phyloP scores from a whole-genome alignment of 2,113 vertebrate genomes.

The Corythaixoides concolor region DNA sequence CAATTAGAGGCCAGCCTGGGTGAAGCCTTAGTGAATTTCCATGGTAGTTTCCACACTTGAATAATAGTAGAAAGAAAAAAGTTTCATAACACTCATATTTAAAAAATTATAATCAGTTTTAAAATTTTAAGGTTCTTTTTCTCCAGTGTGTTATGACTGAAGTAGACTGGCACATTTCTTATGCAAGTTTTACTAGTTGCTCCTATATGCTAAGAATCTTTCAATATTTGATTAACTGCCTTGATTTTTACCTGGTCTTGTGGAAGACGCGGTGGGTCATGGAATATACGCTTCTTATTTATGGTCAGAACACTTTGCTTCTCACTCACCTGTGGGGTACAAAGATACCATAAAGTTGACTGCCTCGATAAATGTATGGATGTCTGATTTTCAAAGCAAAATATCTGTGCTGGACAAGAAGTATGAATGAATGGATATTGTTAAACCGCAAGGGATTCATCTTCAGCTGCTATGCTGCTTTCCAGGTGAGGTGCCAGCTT shows the following conservation, averaged over 20 bases:
- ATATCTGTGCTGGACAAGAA: neutral
- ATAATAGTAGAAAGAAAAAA: neutral
- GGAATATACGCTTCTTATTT: neutral
- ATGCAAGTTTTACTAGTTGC: neutral
- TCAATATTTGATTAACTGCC: neutral
- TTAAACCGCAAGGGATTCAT: neutral
- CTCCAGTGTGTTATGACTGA: neutral
- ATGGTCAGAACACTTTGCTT: neutral
- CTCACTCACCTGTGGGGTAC: neutral
- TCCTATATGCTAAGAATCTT: neutral
- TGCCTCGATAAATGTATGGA: neutral
- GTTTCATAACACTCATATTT: neutral
- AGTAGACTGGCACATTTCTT: neutral
- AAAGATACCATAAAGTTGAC: neutral
- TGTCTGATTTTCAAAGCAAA: neutral
- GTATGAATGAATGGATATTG: neutral
- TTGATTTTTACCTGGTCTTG: neutral
- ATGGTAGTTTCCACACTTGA: neutral
- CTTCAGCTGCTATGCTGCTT: neutral
- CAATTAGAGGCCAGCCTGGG: neutral
- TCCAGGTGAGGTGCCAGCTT: neutral
- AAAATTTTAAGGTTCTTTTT: conserved; percentile 34
- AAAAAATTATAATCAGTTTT: neutral
- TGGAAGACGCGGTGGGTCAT: neutral
- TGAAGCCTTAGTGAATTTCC: neutral